Conservation (phyloP, 2,888 invertebrate genomes). For the Furcula furcula region DNA sequence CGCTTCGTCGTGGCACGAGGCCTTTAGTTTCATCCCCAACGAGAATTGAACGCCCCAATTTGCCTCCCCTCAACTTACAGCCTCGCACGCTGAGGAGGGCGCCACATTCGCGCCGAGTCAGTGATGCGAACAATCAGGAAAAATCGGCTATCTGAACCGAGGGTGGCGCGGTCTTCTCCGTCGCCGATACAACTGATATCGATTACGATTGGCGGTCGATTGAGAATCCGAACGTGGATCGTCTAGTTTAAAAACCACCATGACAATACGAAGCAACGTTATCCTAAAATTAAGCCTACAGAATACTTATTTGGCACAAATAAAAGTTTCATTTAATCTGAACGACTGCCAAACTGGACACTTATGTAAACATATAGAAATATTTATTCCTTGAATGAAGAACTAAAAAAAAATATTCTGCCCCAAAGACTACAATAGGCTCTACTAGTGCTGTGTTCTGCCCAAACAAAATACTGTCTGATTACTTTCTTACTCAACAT, state of each 20-base stretch:
- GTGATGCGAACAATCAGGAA: conserved; percentile 71
- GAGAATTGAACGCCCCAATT: conserved; percentile 90
- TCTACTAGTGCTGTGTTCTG: too few species aligned
- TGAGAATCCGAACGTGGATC: conserved; percentile 62
- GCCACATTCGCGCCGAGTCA: conserved; percentile 73
- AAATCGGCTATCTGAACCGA: conserved; percentile 79
- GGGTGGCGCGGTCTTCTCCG: conserved; percentile 77
- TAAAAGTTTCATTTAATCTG: too few species aligned
- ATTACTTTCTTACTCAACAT: too few species aligned
- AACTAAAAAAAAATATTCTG: too few species aligned
- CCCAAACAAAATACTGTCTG: too few species aligned
- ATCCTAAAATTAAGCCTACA: too few species aligned
- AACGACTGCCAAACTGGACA: too few species aligned
- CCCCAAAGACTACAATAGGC: too few species aligned
- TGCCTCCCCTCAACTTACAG: conserved; percentile 88
- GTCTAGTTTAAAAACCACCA: conserved; percentile 65
- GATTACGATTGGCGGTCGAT: conserved; percentile 69
- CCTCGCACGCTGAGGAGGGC: conserved; percentile 75
- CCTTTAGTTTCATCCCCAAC: conserved; percentile 91
- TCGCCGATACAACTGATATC: conserved; percentile 73
- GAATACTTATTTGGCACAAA: too few species aligned
- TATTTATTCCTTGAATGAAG: too few species aligned
- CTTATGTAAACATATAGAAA: too few species aligned
- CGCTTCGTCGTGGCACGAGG: conserved; percentile 76
- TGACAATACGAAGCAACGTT: too few species aligned